Evolutionary conservation across 2,888 invertebrate genomes (phyloP), one percentile per base, ranked within the genome.

Genomic region (Pterostichus madidus): DNA sequence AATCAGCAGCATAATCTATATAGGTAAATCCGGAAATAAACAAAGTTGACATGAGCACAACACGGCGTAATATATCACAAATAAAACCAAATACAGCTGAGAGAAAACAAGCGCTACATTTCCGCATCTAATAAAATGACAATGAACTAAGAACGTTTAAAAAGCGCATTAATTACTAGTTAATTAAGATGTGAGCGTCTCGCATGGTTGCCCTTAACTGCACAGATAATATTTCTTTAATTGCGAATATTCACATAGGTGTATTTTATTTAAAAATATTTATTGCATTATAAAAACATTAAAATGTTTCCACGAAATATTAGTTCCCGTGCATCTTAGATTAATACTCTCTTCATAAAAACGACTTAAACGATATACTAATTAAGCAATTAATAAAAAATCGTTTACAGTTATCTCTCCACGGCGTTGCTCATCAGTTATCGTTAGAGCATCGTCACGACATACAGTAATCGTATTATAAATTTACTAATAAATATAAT

Each of bases 401-500:
- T 64, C 64, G 64, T 35, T 32, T 64, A 64, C 64, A 64, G 64
- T 64, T 64, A 64, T 7, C 35, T 64, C 13, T 64, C 32, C 31
- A 35, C 49, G 49, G 49, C 6, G 49, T 49, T 56, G 68, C 39
- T 71, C 68, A 71, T 44, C 68, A 44, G n/a, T 71, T 71, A 71
- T 17, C 68, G 64, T 71, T 64, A 64, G 68, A 15, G 44, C 59
- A 59, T 73, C 15, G 73, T 77, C 77, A 77, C 77, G 77, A 73
- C 44, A 53, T 49, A 52, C 31, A 44, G 44, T 71, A 71, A 71
- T 71, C 39, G 44, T 71, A 71, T 71, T 71, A 77, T 77, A 77
- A 77, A 56, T 77, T 77, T 44, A 59, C 77, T 77, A 77, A 77
- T 77, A 77, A 77, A 77, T 77, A 77, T 59, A 53, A 77, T 77